Evolutionary conservation across 2,113 vertebrate genomes (phyloP).

Genomic region (Ranitomeya imitator): DNA sequence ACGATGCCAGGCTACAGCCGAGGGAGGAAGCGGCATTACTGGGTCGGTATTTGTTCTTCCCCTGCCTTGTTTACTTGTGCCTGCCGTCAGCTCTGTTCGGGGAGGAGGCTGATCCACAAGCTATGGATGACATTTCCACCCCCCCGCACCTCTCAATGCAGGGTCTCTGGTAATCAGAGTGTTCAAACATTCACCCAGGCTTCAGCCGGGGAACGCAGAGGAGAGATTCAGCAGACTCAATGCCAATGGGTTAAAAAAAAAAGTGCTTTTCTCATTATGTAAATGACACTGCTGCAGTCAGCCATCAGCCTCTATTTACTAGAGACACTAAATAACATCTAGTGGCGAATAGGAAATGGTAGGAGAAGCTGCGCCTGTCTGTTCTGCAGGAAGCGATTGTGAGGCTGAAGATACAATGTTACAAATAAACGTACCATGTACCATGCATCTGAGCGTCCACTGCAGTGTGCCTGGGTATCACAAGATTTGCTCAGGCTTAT

Average conservation of each 20-base stretch:
- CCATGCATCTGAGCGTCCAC: background rate
- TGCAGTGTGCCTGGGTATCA: background rate
- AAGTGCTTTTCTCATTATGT: background rate
- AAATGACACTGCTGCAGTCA: background rate
- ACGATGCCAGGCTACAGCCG: background rate
- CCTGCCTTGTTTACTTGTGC: constrained; percentile 4
- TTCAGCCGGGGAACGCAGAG: background rate
- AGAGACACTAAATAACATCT: background rate
- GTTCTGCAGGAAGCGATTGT: background rate
- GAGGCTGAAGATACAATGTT: background rate
- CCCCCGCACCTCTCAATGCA: background rate
- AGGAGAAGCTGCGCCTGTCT: background rate
- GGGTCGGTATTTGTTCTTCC: too few relatives aligned
- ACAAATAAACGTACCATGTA: background rate
- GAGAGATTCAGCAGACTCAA: background rate
- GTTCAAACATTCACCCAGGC: background rate
- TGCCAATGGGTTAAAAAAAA: background rate
- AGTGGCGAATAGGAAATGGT: background rate
- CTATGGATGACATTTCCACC: constrained; percentile 9
- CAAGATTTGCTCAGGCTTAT: too few relatives aligned
- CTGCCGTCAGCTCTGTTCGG: background rate
- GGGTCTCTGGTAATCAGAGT: background rate
- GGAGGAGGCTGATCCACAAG: background rate
- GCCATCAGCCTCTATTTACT: background rate
- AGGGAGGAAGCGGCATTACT: background rate